Conservation (phyloP, 2,888 invertebrate genomes). For the Acanthosepion lycidas region DNA sequence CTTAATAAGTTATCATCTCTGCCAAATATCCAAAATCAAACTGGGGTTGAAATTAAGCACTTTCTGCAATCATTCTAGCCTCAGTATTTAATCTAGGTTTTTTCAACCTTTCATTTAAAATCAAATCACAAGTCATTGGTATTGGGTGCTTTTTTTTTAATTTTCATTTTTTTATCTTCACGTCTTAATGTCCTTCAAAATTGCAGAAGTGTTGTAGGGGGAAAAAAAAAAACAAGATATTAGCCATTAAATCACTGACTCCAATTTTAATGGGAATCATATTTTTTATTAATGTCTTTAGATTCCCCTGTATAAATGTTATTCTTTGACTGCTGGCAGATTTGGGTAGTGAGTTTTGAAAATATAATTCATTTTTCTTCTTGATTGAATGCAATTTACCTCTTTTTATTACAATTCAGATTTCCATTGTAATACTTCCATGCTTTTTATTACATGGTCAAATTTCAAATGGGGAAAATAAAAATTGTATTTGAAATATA, state of each 20-base stretch:
- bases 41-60: background rate
- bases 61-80: background rate
- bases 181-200: background rate
- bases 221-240: background rate
- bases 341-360: constrained; percentile 33
- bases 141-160: constrained; percentile 6
- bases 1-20: background rate
- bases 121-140: background rate
- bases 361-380: background rate
- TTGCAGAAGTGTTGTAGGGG: background rate
- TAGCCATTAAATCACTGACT: background rate
- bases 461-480: background rate
- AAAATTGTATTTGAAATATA: constrained; percentile 33
- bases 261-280: background rate
- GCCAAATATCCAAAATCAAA: background rate
- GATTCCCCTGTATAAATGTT: background rate
- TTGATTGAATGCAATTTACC: background rate
- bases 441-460: background rate
- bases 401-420: background rate
- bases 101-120: background rate
- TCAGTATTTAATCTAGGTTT: background rate
- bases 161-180: background rate
- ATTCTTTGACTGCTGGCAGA: background rate
- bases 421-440: constrained; percentile 21
- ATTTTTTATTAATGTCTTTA: background rate